A percentile compares a stretch with the other conserved stretches of the same genome.
Evolutionary conservation across 1,140 invertebrate species (phyloP).

Genomic region (Psix sp.): DNA sequence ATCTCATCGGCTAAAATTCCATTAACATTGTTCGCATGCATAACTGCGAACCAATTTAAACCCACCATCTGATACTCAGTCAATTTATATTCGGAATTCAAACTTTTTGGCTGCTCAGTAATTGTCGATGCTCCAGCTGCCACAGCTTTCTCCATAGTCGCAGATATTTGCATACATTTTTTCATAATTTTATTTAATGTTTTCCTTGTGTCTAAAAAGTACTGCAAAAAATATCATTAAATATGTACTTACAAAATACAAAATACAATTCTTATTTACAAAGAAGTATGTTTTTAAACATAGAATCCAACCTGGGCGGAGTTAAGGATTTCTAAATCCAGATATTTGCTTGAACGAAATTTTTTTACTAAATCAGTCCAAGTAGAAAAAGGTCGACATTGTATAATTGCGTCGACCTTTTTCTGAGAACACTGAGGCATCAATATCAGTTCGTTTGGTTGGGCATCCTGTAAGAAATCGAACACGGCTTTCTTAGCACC

Average conservation of each 20-base stretch:
- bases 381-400: constrained; percentile 82
- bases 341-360: constrained; percentile 81
- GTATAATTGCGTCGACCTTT: constrained; percentile 83
- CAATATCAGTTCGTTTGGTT: constrained; percentile 81
- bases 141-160: constrained; percentile 84
- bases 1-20: constrained; percentile 96
- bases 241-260: constrained; percentile 8
- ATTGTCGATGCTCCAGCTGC: constrained; percentile 82
- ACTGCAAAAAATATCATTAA: constrained; percentile 46
- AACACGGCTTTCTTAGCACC: constrained; percentile 85
- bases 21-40: constrained; percentile 93
- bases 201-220: constrained; percentile 82
- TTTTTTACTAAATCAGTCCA: constrained; percentile 87
- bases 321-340: constrained; percentile 85
- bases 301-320: constrained; percentile 78
- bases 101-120: constrained; percentile 80
- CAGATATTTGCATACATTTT: constrained; percentile 81
- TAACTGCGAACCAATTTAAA: constrained; percentile 93
- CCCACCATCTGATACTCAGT: constrained; percentile 95
- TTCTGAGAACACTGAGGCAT: constrained; percentile 85
- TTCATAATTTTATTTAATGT: constrained; percentile 84
- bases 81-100: constrained; percentile 80
- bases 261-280: constrained; percentile 3
- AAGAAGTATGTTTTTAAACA: background rate
- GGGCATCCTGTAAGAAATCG: constrained; percentile 85